Percentiles rank a stretch among this genome's conserved stretches.
phyloP scores from a whole-genome alignment of 2,113 vertebrate genomes.

The Salvelinus alpinus region DNA sequence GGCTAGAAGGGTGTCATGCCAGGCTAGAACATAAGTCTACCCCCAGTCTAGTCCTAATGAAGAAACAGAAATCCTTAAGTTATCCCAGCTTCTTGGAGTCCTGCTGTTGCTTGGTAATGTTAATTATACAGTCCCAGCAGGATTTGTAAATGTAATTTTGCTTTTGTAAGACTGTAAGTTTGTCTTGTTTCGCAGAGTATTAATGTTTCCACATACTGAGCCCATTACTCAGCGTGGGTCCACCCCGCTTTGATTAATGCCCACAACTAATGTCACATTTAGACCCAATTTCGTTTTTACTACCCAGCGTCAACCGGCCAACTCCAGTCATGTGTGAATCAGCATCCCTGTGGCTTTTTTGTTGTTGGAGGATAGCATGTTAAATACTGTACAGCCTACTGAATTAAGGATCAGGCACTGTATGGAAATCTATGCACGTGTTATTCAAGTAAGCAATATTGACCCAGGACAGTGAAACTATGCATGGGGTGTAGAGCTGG shows the following conservation, averaged over 20 bases:
- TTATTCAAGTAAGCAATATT: not conserved
- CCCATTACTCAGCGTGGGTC: conserved; percentile 9
- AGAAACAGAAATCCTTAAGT: not conserved
- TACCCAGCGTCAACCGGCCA: conserved; percentile 4
- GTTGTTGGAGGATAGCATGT: not conserved
- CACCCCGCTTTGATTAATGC: conserved; percentile 22
- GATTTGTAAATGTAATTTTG: conserved; percentile 10
- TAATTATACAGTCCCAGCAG: conserved; percentile 26
- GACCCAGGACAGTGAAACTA: not conserved
- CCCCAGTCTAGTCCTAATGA: not conserved
- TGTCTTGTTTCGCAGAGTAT: not conserved
- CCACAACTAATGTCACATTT: conserved; percentile 14
- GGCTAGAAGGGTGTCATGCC: too few relatives aligned
- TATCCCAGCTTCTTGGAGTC: conserved; percentile 2
- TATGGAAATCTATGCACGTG: not conserved
- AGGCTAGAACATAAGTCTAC: not conserved
- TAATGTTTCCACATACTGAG: conserved; percentile 4
- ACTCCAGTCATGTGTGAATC: not conserved
- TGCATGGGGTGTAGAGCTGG: not conserved
- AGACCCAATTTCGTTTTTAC: conserved; percentile 14
- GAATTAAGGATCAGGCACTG: not conserved
- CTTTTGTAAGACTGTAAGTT: conserved; percentile 11
- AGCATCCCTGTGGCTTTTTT: not conserved
- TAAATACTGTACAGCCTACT: not conserved
- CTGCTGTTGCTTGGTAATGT: conserved; percentile 35